Percentiles rank a stretch among this genome's conserved stretches.
These are phyloP conservation scores for Dicrostonyx torquatus DNA, from an alignment of 2,797 vertebrate species.

Conservation along the genomic window DNA sequence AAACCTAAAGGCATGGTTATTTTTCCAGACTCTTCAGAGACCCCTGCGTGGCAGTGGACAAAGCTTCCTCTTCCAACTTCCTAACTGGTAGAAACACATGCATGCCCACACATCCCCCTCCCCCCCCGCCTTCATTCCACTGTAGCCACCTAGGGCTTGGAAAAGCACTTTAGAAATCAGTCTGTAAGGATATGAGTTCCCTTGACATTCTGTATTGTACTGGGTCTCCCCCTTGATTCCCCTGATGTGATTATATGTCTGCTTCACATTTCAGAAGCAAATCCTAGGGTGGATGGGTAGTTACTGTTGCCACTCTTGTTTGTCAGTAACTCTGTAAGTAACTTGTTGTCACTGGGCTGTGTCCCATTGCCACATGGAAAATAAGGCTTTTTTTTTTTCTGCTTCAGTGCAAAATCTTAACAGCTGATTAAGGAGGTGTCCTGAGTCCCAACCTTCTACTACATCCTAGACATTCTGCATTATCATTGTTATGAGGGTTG, in stretches of 20 bases:
- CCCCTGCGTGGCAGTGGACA: neutral
- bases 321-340: constrained; percentile 52
- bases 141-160: neutral
- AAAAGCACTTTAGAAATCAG: neutral
- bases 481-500: constrained; percentile 77
- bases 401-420: constrained; percentile 79
- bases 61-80: neutral
- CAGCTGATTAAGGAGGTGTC: constrained; percentile 71
- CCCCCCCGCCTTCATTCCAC: neutral
- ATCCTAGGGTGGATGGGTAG: constrained; percentile 46
- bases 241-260: constrained; percentile 58
- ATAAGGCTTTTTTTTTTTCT: constrained; percentile 61
- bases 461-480: constrained; percentile 77
- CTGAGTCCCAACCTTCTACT: constrained; percentile 76
- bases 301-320: constrained; percentile 57
- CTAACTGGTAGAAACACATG: neutral
- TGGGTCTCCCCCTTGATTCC: constrained; percentile 55
- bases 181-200: neutral
- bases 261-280: constrained; percentile 44
- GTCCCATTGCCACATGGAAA: constrained; percentile 77
- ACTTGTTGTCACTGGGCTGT: constrained; percentile 58
- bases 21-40: constrained; percentile 4
- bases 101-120: neutral
- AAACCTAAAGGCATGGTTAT: constrained; percentile 39
- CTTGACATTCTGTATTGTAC: constrained; percentile 60